A percentile compares a stretch with the other conserved stretches of the same genome.
These are phyloP conservation scores for Drosophila phalerata DNA, from an alignment of 2,888 invertebrate species.

Conservation along the genomic window DNA sequence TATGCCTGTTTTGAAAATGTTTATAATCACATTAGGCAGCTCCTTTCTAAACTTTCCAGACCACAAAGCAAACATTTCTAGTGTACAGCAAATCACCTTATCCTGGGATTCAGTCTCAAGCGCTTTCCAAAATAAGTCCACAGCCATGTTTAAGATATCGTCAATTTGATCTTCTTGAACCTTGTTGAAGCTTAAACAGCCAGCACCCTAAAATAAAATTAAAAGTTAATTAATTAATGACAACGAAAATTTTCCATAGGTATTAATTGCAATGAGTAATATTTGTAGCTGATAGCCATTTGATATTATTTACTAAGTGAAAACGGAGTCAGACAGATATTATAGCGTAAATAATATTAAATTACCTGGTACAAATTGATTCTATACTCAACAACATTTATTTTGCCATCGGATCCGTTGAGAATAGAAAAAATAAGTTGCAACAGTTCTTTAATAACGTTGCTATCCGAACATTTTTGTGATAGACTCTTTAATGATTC, in stretches of 20 bases:
- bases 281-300: neutral
- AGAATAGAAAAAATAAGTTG: conserved; percentile 92
- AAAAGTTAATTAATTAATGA: neutral
- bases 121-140: conserved; percentile 90
- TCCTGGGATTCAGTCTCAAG: conserved; percentile 96
- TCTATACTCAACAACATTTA: conserved; percentile 95
- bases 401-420: conserved; percentile 95
- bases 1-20: conserved; percentile 91
- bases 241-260: neutral
- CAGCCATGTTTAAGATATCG: conserved; percentile 88
- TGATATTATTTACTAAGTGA: neutral
- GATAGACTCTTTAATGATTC: conserved; percentile 90
- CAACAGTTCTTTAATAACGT: conserved; percentile 89
- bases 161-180: conserved; percentile 88
- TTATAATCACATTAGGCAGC: conserved; percentile 89
- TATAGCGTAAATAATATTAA: neutral
- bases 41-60: conserved; percentile 88
- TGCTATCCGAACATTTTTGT: conserved; percentile 89
- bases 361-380: conserved; percentile 92
- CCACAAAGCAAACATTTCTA: conserved; percentile 94
- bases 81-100: conserved; percentile 92
- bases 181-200: conserved; percentile 90
- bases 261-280: neutral
- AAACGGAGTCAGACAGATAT: neutral
- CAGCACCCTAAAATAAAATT: conserved; percentile 87